Conservation (phyloP, 2,113 vertebrate genomes). For the Antechinus flavipes region DNA sequence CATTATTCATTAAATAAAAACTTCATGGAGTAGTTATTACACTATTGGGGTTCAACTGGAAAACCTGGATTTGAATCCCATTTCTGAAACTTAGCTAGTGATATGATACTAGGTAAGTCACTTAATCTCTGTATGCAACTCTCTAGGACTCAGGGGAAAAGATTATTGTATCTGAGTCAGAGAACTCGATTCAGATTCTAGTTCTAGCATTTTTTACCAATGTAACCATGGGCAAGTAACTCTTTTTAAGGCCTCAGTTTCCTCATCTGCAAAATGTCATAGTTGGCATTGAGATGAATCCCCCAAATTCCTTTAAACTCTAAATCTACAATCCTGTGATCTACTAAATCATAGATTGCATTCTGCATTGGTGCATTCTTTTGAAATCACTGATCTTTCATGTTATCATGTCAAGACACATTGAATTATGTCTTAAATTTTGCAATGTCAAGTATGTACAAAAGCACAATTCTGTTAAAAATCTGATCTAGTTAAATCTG, state of each 20-base stretch:
- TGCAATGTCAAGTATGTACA: not conserved
- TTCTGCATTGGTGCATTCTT: not conserved
- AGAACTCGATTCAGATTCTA: not conserved
- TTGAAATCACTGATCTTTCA: not conserved
- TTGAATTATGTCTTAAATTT: constrained; percentile 1
- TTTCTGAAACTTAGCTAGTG: not conserved
- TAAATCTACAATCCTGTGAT: not conserved
- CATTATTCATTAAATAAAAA: not conserved
- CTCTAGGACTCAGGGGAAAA: not conserved
- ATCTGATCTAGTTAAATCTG: not conserved
- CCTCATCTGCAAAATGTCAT: not conserved
- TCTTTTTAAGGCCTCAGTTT: not conserved
- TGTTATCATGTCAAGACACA: not conserved
- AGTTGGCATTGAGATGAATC: not conserved
- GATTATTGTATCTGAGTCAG: not conserved
- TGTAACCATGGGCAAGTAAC: not conserved
- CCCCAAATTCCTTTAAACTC: not conserved
- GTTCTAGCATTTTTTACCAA: not conserved
- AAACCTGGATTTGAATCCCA: not conserved
- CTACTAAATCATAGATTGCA: not conserved
- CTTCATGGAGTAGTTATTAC: not conserved
- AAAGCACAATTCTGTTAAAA: constrained; percentile 25
- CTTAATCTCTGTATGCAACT: not conserved
- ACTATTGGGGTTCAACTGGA: not conserved
- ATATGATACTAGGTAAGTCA: not conserved